Evolutionary conservation across 2,888 invertebrate genomes (phyloP), one percentile per base, ranked within the genome.

Genomic region (Thecocarcelia acutangulata): DNA sequence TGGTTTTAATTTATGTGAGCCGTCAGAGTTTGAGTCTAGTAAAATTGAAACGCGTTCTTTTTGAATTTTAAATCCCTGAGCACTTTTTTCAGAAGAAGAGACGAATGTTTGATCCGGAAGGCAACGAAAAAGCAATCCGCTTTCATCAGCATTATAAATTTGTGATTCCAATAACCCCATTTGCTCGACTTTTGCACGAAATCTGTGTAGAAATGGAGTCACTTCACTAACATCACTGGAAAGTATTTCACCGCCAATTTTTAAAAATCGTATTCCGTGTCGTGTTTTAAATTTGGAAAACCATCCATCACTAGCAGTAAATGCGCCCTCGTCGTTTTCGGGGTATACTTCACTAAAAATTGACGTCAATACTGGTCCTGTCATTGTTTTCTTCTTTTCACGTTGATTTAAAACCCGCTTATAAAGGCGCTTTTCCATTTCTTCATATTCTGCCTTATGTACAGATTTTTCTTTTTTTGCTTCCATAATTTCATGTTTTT

Each of bases 221-320:
- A 28, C 5, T 21, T 52, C n/a, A n/a, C n/a, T n/a, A n/a, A n/a
- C n/a, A n/a, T n/a, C n/a, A 58, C 56, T 33, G 33, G 37, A 40
- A 40, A 37, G 40, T 58, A 56, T 58, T 58, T 42, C 42, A 42
- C 42, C 42, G 11, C 12, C 42, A 42, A 42, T 42, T 42, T 11
- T 59, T 59, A 42, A 59, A 59, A 59, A 59, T 21, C 59, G 13
- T 44, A 44, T 59, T 21, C 59, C 44, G 42, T 42, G 42, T 5
- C 59, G 59, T 17, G 33, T 33, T 64, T 64, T 37, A 33, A 64
- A 64, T 33, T 50, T 50, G 11, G 37, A 50, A 50, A 64, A 64
- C 64, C 48, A 64, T 19, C 50, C 48, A 50, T 50, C 64, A 64
- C 48, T 63, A 42, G 44, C 46, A n/a, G n/a, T n/a, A n/a, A n/a